Percentiles rank a stretch among this genome's conserved stretches.
These are phyloP conservation scores for Heliconius nattereri DNA, from an alignment of 1,140 invertebrate genomes.

Conservation along the genomic window DNA sequence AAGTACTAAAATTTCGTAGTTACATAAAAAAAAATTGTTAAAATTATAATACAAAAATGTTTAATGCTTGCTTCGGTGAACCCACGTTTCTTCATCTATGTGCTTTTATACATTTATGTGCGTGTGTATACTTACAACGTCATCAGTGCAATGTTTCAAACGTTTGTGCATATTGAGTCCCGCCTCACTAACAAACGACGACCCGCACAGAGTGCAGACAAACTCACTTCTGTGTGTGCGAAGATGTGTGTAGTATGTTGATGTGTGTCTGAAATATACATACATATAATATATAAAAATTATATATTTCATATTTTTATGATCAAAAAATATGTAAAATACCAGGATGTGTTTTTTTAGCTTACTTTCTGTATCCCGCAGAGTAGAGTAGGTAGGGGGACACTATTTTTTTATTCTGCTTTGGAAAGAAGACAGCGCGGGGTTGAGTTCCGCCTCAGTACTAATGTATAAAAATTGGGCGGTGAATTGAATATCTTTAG, in stretches of 20 bases:
- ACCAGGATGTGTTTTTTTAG: too few relatives aligned
- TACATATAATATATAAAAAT: background rate
- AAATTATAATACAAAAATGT: too few relatives aligned
- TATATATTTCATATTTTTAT: too few relatives aligned
- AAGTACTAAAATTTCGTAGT: too few relatives aligned
- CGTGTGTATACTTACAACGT: slow-evolving; percentile 45
- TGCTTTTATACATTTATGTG: too few relatives aligned
- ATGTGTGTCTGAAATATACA: slow-evolving; percentile 51
- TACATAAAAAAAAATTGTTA: too few relatives aligned
- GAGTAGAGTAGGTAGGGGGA: too few relatives aligned
- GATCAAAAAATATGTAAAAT: too few relatives aligned
- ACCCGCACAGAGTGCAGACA: slow-evolving; percentile 62
- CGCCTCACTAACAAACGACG: slow-evolving; percentile 58
- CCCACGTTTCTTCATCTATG: too few relatives aligned
- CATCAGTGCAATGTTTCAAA: slow-evolving; percentile 50
- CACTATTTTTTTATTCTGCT: too few relatives aligned
- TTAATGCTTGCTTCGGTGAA: too few relatives aligned
- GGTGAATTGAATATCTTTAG: background rate
- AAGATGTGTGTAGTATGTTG: slow-evolving; percentile 73
- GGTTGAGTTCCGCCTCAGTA: background rate
- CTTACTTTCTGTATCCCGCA: too few relatives aligned
- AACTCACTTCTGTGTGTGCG: slow-evolving; percentile 65
- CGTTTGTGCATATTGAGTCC: slow-evolving; percentile 58
- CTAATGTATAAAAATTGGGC: background rate
- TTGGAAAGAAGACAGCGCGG: background rate